These are phyloP conservation scores for Drosophila sordidula DNA, from an alignment of 2,888 invertebrate genomes.

Conservation along the genomic window DNA sequence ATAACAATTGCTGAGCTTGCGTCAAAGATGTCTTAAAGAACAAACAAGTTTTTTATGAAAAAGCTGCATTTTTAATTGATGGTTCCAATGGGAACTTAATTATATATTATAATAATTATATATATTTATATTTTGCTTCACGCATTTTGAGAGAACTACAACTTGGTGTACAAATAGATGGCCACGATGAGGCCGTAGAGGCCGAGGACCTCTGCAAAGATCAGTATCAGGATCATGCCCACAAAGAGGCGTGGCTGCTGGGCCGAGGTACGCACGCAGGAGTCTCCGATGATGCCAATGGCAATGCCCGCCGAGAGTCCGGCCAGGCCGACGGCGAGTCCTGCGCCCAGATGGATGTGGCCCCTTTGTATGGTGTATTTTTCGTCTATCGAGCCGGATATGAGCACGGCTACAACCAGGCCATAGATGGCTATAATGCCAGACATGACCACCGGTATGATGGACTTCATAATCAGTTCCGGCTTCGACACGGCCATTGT, in stretches of 20 bases:
- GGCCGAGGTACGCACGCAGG: constrained; percentile 98
- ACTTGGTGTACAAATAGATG: constrained; percentile 98
- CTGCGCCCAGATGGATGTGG: constrained; percentile 98
- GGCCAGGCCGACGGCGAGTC: constrained; percentile 97
- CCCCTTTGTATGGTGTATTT: constrained; percentile 92
- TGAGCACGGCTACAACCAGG: constrained; percentile 98
- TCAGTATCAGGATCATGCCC: constrained; percentile 99
- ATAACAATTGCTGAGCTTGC: no score
- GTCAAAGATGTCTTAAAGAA: not conserved
- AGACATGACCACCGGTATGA: constrained; percentile 99
- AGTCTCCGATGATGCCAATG: constrained; percentile 99
- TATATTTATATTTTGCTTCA: no score
- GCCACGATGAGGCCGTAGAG: constrained; percentile 99
- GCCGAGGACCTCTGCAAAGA: constrained; percentile 99
- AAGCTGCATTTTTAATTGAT: no score
- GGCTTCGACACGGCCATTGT: constrained; percentile 99
- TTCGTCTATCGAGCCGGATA: constrained; percentile 92
- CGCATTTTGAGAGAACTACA: not conserved
- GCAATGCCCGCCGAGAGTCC: constrained; percentile 99
- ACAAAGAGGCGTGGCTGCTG: constrained; percentile 99
- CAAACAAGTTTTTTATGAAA: no score
- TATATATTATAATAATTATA: no score
- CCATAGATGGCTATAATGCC: constrained; percentile 99
- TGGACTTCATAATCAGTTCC: constrained; percentile 99
- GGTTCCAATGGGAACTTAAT: no score